Conservation (phyloP, 2,113 vertebrate species). For the Axis porcinus region DNA sequence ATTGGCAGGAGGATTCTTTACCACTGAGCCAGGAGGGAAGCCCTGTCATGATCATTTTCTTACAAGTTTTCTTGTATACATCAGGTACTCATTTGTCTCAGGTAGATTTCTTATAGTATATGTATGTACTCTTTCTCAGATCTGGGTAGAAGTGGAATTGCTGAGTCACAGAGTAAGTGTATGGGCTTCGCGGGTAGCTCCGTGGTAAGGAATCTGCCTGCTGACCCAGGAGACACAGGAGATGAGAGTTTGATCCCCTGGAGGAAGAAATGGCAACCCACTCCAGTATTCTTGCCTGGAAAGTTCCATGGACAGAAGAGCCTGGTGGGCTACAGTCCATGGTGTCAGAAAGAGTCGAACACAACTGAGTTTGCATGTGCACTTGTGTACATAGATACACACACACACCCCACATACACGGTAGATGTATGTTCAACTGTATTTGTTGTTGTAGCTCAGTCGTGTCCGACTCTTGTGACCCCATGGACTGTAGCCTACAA, state of each 20-base stretch:
- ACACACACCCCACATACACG: not conserved
- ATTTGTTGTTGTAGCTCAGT: no score
- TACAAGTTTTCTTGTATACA: not conserved
- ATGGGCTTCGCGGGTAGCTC: not conserved
- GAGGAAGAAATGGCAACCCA: not conserved
- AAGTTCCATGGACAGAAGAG: not conserved
- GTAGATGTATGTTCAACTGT: not conserved
- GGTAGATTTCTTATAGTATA: not conserved
- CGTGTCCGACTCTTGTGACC: no score
- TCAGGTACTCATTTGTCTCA: not conserved
- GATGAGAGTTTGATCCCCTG: not conserved
- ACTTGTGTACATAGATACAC: not conserved
- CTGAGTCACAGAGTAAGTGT: not conserved
- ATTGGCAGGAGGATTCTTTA: not conserved
- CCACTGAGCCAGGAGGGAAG: not conserved
- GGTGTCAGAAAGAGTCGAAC: not conserved
- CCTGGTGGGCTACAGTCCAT: not conserved
- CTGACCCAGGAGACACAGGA: not conserved
- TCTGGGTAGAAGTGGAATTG: not conserved
- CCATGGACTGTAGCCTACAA: no score
- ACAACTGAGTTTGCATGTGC: not conserved
- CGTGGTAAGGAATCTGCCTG: not conserved
- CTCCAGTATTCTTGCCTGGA: not conserved
- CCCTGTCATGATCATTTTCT: not conserved
- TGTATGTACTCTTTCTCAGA: not conserved